Evolutionary conservation across 2,113 vertebrate species (phyloP).

Genomic region (Syngnathus scovelli): DNA sequence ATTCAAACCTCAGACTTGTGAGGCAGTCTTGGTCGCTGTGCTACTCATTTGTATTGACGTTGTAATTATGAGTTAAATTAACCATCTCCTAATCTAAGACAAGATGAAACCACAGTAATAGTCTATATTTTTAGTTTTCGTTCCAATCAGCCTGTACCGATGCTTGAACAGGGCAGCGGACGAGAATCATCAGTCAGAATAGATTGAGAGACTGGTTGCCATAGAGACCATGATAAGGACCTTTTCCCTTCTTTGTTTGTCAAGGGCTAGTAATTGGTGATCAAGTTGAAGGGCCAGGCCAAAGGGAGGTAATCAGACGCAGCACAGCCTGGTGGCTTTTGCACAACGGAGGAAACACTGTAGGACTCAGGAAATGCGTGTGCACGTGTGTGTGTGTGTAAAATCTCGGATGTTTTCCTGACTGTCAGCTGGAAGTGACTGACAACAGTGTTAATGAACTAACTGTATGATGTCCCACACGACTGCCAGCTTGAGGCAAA

Average conservation of each 20-base stretch:
- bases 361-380: constrained; percentile 27
- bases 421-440: constrained; percentile 44
- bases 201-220: constrained; percentile 56
- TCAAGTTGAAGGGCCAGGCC: constrained; percentile 44
- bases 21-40: not conserved
- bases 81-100: not conserved
- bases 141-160: constrained; percentile 16
- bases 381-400: not conserved
- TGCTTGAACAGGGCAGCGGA: constrained; percentile 30
- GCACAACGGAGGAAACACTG: constrained; percentile 19
- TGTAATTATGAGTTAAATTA: not conserved
- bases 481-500: not conserved
- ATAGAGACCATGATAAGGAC: constrained; percentile 42
- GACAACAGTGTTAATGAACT: constrained; percentile 44
- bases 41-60: not conserved
- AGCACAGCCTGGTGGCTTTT: constrained; percentile 21
- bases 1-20: not conserved
- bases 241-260: constrained; percentile 14
- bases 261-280: constrained; percentile 55
- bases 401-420: constrained; percentile 4
- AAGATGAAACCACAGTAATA: constrained; percentile 6
- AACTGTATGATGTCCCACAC: constrained; percentile 10
- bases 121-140: constrained; percentile 18
- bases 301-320: constrained; percentile 25
- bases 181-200: constrained; percentile 29